These are phyloP conservation scores for Eupithecia vulgata DNA, from an alignment of 2,888 invertebrate genomes.

Conservation along the genomic window DNA sequence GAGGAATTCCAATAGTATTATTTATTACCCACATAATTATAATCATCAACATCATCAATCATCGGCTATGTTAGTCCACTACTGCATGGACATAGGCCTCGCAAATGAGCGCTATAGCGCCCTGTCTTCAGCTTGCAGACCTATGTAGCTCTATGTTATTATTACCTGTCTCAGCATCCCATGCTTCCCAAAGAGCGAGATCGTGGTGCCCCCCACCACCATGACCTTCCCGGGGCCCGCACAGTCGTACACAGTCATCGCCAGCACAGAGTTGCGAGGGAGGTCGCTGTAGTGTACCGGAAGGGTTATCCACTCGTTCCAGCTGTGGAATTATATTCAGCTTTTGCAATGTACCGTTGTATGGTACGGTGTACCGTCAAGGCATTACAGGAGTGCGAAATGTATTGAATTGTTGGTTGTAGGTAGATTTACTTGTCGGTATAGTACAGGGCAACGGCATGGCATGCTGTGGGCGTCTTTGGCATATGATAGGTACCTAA, in stretches of 20 bases:
- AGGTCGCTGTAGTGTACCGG: constrained; percentile 96
- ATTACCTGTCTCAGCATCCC: constrained; percentile 93
- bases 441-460: background rate
- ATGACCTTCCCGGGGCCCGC: constrained; percentile 92
- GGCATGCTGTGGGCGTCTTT: background rate
- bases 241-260: constrained; percentile 96
- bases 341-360: background rate
- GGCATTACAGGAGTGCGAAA: background rate
- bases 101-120: too few relatives aligned
- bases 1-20: too few relatives aligned
- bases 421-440: background rate
- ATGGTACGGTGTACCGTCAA: background rate
- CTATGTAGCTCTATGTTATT: background rate
- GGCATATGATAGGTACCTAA: too few relatives aligned
- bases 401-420: background rate
- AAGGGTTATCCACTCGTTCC: constrained; percentile 98
- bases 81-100: too few relatives aligned
- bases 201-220: constrained; percentile 96
- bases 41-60: too few relatives aligned
- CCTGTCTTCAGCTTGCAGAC: too few relatives aligned
- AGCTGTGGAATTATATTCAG: constrained; percentile 84
- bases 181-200: constrained; percentile 97
- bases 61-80: too few relatives aligned
- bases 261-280: constrained; percentile 93
- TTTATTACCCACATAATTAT: too few relatives aligned